Conservation (phyloP, 2,113 vertebrate species). For the Hippolais icterina region DNA sequence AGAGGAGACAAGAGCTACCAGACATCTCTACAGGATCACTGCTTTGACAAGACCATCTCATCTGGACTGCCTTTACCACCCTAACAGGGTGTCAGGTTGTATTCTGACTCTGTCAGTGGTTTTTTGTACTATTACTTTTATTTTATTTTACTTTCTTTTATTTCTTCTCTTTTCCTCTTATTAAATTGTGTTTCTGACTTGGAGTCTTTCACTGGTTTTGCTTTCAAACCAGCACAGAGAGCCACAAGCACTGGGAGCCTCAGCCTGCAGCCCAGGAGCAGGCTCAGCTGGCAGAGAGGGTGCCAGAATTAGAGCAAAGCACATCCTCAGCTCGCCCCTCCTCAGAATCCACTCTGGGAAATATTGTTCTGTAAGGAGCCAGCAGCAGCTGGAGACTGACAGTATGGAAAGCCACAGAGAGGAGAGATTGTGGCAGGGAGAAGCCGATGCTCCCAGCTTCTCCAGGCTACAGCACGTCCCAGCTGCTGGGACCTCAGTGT, state of each 20-base stretch:
- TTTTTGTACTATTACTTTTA: too few relatives aligned
- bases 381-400: not conserved
- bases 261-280: not conserved
- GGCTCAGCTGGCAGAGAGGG: not conserved
- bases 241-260: not conserved
- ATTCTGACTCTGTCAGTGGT: too few relatives aligned
- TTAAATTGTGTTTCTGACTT: too few relatives aligned
- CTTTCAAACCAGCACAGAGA: too few relatives aligned
- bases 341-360: not conserved
- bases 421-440: not conserved
- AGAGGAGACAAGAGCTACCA: too few relatives aligned
- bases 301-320: not conserved
- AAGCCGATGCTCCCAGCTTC: not conserved
- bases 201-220: too few relatives aligned
- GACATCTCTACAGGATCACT: too few relatives aligned
- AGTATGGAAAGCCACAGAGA: not conserved
- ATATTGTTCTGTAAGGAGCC: not conserved
- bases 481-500: fast-evolving
- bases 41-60: too few relatives aligned
- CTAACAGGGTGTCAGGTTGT: too few relatives aligned
- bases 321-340: not conserved
- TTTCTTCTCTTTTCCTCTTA: too few relatives aligned
- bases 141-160: too few relatives aligned
- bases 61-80: too few relatives aligned
- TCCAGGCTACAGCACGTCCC: fast-evolving